Evolutionary conservation across 2,888 invertebrate genomes (phyloP).

Genomic region (Oxycera nigricornis): DNA sequence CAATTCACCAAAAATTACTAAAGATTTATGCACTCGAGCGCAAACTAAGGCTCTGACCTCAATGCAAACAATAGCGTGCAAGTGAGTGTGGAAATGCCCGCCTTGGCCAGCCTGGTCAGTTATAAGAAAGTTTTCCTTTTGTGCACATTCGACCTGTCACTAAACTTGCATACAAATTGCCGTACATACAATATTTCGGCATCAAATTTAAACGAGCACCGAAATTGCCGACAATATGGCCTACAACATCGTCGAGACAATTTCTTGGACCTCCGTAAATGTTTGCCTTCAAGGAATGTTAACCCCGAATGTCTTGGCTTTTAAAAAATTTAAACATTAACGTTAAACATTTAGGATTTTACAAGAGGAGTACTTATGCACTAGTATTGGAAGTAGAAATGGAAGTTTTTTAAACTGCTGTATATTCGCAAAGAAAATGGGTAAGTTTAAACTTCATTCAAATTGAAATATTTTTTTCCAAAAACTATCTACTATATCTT

Average conservation of each 20-base stretch:
- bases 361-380: no score
- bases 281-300: neutral
- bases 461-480: no score
- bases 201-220: constrained; percentile 4
- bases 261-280: constrained; percentile 18
- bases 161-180: constrained; percentile 38
- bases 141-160: constrained; percentile 26
- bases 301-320: no score
- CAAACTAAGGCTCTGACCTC: constrained; percentile 20
- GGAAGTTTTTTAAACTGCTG: no score
- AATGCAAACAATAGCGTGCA: constrained; percentile 33
- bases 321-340: no score
- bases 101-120: neutral
- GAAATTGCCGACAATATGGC: constrained; percentile 4
- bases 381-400: no score
- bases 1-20: constrained; percentile 29
- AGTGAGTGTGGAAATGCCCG: constrained; percentile 14
- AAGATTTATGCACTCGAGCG: constrained; percentile 31
- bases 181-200: neutral
- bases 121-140: constrained; percentile 20
- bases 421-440: no score
- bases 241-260: neutral
- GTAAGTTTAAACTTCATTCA: no score
- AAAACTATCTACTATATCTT: no score
- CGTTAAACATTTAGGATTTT: no score